phyloP scores from a whole-genome alignment of 2,888 invertebrate genomes.

The Drosophila paranaensis region DNA sequence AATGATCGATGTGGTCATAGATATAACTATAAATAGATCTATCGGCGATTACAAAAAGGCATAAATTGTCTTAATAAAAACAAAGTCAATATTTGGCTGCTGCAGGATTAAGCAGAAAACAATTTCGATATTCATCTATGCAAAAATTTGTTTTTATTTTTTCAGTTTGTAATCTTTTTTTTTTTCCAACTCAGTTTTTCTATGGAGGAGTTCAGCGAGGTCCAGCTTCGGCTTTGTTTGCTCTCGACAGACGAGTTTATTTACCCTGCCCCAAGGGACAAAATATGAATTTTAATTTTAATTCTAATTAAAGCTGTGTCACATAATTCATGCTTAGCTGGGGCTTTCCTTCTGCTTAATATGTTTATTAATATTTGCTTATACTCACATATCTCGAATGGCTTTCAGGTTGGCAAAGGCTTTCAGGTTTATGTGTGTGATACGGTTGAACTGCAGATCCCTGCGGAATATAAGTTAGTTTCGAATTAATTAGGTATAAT shows the following conservation, averaged over 20 bases:
- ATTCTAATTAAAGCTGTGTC: conserved; percentile 52
- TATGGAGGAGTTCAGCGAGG: conserved; percentile 7
- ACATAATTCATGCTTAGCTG: conserved; percentile 49
- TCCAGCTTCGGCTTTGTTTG: conserved; percentile 28
- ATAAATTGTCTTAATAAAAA: conserved; percentile 4
- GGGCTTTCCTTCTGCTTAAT: conserved; percentile 25
- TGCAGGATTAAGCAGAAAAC: background rate
- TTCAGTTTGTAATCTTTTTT: conserved; percentile 27
- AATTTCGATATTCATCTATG: background rate
- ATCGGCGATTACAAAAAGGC: conserved; percentile 11
- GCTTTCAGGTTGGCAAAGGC: conserved; percentile 85
- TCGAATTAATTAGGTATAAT: background rate
- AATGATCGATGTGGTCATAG: conserved; percentile 21
- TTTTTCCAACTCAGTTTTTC: background rate
- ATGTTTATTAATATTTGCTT: conserved; percentile 14
- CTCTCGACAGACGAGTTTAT: conserved; percentile 33
- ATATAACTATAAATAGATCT: conserved; percentile 19
- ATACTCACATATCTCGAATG: conserved; percentile 86
- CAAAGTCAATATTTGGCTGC: background rate
- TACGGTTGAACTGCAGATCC: conserved; percentile 84
- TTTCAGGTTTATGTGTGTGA: conserved; percentile 84
- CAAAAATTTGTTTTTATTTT: conserved; percentile 14
- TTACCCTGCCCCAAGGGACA: conserved; percentile 23
- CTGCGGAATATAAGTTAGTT: conserved; percentile 53
- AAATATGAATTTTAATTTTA: conserved; percentile 33